Percentiles rank a stretch among this genome's conserved stretches.
These are phyloP conservation scores for Ooceraea biroi DNA, from an alignment of 1,140 invertebrate species.

Conservation along the genomic window DNA sequence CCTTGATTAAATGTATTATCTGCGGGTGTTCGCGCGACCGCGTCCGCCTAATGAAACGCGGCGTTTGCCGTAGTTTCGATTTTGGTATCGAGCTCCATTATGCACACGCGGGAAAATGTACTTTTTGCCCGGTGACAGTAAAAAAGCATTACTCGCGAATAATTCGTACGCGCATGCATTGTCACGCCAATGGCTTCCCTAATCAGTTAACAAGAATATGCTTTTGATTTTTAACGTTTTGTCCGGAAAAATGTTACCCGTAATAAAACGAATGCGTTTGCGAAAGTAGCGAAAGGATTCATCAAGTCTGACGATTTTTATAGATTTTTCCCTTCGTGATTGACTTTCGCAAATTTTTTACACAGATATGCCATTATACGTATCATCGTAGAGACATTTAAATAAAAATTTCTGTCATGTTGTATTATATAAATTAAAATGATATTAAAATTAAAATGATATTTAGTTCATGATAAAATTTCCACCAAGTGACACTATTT, in stretches of 20 bases:
- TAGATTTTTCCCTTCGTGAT: constrained; percentile 20
- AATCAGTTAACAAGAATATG: constrained; percentile 52
- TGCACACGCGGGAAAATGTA: constrained; percentile 32
- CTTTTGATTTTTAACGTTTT: constrained; percentile 53
- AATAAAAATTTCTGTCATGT: constrained; percentile 17
- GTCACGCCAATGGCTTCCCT: constrained; percentile 27
- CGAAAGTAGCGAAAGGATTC: background rate
- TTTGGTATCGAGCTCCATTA: constrained; percentile 39
- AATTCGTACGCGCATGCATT: constrained; percentile 27
- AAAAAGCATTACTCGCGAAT: constrained; percentile 57
- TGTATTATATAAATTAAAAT: background rate
- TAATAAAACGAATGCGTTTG: background rate
- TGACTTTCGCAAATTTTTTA: constrained; percentile 40
- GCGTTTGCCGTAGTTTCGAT: constrained; percentile 33
- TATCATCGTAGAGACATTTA: background rate
- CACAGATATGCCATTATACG: constrained; percentile 40
- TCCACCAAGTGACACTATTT: constrained; percentile 5
- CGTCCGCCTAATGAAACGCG: constrained; percentile 42
- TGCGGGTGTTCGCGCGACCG: constrained; percentile 13
- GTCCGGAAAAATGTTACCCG: constrained; percentile 33
- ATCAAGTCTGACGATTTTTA: constrained; percentile 17
- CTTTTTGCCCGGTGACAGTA: constrained; percentile 41
- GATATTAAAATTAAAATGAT: constrained; percentile 12
- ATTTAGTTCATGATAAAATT: constrained; percentile 16
- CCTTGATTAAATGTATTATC: constrained; percentile 61